These are phyloP conservation scores for Tridacna crocea DNA, from an alignment of 2,888 invertebrate genomes.

Conservation along the genomic window DNA sequence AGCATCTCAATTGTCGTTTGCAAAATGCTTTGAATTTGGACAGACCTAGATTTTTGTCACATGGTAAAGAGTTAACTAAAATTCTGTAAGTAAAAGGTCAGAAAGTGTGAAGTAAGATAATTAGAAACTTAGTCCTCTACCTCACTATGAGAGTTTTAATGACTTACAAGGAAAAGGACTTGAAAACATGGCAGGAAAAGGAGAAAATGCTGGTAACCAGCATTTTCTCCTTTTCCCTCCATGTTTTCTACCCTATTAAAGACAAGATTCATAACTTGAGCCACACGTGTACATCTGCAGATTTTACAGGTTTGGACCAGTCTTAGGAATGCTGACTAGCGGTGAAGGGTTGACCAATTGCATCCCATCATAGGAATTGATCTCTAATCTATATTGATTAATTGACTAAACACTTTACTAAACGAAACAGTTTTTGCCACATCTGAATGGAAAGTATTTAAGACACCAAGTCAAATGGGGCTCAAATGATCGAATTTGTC, in stretches of 20 bases:
- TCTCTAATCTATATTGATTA: background rate
- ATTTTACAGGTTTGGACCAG: too few relatives aligned
- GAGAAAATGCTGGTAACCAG: too few relatives aligned
- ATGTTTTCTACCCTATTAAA: too few relatives aligned
- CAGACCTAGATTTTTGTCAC: background rate
- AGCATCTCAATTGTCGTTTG: background rate
- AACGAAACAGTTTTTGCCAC: background rate
- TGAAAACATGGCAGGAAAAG: too few relatives aligned
- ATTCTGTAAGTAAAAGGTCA: background rate
- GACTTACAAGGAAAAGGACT: too few relatives aligned
- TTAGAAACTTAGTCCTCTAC: too few relatives aligned
- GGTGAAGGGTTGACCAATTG: too few relatives aligned
- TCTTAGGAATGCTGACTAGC: too few relatives aligned
- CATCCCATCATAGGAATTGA: background rate
- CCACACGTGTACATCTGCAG: too few relatives aligned
- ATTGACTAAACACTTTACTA: background rate
- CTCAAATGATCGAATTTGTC: background rate
- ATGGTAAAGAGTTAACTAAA: background rate
- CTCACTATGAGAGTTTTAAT: too few relatives aligned
- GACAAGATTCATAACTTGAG: too few relatives aligned
- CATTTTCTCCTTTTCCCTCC: too few relatives aligned
- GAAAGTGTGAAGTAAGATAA: background rate
- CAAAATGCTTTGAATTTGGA: background rate
- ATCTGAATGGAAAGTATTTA: background rate
- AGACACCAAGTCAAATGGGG: background rate